Base-by-base conservation (phyloP, 2,113 vertebrate genomes). In the Lagopus muta region DNA sequence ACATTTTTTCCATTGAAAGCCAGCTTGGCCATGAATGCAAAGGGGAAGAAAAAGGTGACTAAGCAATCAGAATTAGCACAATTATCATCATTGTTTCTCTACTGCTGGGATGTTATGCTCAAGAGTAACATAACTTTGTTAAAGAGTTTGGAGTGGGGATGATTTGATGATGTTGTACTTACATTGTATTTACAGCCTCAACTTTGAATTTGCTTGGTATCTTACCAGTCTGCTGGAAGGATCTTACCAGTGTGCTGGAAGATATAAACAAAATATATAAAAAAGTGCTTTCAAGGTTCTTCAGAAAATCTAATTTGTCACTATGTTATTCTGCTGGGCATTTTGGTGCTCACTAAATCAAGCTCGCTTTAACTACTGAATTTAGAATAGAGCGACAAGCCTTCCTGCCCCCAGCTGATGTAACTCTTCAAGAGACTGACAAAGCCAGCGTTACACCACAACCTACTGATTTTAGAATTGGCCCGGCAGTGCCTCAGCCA, bases 11-110 rank as follows among this genome's bases (percentile, higher is more conserved):
- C 25, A 18, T n/a, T 72, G 40, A 10, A 92, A 73, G 27, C 8
- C 1, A 69, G 8, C 13, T 4, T 57, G 5, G 0, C 6, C 4
- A 4, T 20, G 7, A 6, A 61, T 25, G 22, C 28, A 69, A 20
- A 47, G 21, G 42, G 17, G 13, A 10, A 86, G 69, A 38, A 8
- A 27, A 45, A 38, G 75, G 85, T 27, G 30, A 50, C n/a, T 70
- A 34, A 34, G 13, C 24, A 61, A 2, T 72, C 32, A 79, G 32
- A 43, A 78, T 12, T 43, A 62, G 9, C 15, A 24, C 1, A 1
- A 73, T 6, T 47, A 36, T 2, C 22, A 48, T 73, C 43, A 82
- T n/a, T 16, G 36, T 48, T 82, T 73, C 17, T 17, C 4, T 57
- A 43, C 14, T 18, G 8, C 58, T 91, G 71, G 28, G 14, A 8